Evolutionary conservation across 2,113 vertebrate genomes (phyloP), one percentile per base, ranked within the genome.

Genomic region (Jaculus jaculus): DNA sequence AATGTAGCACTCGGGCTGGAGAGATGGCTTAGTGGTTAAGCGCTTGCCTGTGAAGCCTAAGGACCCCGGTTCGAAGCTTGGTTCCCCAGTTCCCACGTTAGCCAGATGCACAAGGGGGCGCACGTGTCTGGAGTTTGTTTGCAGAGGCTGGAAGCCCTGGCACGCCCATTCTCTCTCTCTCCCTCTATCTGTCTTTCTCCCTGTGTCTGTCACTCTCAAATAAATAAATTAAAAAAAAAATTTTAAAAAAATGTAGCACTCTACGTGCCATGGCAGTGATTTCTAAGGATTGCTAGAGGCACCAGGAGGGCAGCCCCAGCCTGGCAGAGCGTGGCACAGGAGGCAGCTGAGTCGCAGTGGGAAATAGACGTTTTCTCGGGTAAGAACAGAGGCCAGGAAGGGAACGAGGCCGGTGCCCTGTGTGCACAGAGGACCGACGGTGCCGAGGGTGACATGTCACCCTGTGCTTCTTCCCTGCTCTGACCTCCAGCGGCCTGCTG

Each of bases 221-320:
- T n/a, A n/a, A n/a, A n/a, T n/a, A n/a, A n/a, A n/a, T n/a, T n/a
- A n/a, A n/a, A n/a, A n/a, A n/a, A n/a, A n/a, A n/a, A n/a, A n/a
- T n/a, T n/a, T n/a, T n/a, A n/a, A n/a, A n/a, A 87, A 94, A 92
- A 95, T 86, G 15, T n/a, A 87, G 42, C 24, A n/a, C 28, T 81
- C 16, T 75, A 54, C 32, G 54, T 84, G 77, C 78, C 88, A 32
- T 1, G 17, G 61, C 37, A 54, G 69, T 26, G 6, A 78, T 84
- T 91, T 84, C 73, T 72, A 58, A 51, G 79, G 68, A 66, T 13
- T 73, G 18, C 82, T 73, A 26, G 69, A 69, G 47, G 61, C 63
- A 16, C 32, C 69, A n/a, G 51, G 65, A 73, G 47, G 78, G 73
- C 10, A 0, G 16, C 7, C 42, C 42, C 54, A 47, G 72, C 32